Percentiles rank a stretch among this genome's conserved stretches.
phyloP scores from a whole-genome alignment of 2,888 invertebrate species.

The Drosophila rellima region DNA sequence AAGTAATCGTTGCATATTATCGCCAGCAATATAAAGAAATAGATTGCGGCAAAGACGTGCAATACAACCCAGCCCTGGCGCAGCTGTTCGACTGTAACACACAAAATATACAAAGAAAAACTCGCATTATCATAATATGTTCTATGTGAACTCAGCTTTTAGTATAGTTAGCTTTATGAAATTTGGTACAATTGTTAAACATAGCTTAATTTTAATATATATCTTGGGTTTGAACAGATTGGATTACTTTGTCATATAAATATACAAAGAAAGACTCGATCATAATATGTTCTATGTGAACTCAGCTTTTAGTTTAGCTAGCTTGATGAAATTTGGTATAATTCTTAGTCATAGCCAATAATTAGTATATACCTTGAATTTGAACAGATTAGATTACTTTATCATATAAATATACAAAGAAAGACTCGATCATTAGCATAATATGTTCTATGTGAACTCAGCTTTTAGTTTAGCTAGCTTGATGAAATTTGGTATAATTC shows the following conservation, averaged over 20 bases:
- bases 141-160: conserved; percentile 3
- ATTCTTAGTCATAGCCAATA: too few species aligned
- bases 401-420: too few species aligned
- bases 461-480: too few species aligned
- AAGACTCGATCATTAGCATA: too few species aligned
- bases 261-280: too few species aligned
- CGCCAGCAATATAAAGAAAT: conserved; percentile 94
- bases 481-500: too few species aligned
- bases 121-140: neutral
- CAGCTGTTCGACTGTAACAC: conserved; percentile 87
- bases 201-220: neutral
- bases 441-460: too few species aligned
- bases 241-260: too few species aligned
- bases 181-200: neutral
- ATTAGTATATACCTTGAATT: too few species aligned
- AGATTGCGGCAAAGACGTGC: conserved; percentile 91
- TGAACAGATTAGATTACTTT: too few species aligned
- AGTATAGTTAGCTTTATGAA: neutral
- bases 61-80: conserved; percentile 92
- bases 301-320: too few species aligned
- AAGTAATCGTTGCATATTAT: conserved; percentile 97
- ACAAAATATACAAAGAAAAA: neutral
- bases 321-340: too few species aligned
- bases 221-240: neutral
- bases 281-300: conserved; percentile 1